Evolutionary conservation across 2,797 vertebrate genomes (phyloP).

Genomic region (Eidolon dupreanum): DNA sequence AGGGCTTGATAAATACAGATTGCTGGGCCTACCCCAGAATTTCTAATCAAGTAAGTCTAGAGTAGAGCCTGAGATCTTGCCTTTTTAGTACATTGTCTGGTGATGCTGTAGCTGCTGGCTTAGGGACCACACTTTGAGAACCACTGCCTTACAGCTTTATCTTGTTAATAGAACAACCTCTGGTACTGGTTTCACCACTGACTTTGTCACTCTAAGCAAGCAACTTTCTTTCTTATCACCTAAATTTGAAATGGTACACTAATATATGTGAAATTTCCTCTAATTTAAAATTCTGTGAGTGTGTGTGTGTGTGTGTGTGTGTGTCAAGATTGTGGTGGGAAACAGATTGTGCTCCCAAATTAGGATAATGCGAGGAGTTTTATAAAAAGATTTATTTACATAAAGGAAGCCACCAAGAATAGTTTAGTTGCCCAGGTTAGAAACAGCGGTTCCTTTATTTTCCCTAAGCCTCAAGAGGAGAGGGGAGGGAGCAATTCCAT

Average conservation of each 20-base stretch:
- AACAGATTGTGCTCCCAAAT: neutral
- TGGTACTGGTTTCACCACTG: neutral
- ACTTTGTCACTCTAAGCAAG: neutral
- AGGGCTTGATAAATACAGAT: neutral
- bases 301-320: neutral
- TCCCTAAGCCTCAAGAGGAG: neutral
- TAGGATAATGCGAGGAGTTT: neutral
- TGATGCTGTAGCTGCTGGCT: neutral
- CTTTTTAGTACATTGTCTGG: neutral
- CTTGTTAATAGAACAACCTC: neutral
- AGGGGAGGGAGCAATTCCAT: neutral
- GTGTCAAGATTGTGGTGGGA: neutral
- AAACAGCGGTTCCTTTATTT: neutral
- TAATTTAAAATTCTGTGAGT: neutral
- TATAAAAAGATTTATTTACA: neutral
- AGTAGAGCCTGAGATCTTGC: neutral
- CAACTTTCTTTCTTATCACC: neutral
- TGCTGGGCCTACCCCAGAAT: neutral
- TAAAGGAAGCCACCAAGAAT: neutral
- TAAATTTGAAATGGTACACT: neutral
- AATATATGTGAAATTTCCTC: neutral
- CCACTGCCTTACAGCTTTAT: neutral
- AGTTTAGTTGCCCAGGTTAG: neutral
- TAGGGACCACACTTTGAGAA: neutral
- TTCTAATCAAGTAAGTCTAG: neutral